Conservation (phyloP, 2,888 invertebrate genomes). For the Lydus trimaculatus region DNA sequence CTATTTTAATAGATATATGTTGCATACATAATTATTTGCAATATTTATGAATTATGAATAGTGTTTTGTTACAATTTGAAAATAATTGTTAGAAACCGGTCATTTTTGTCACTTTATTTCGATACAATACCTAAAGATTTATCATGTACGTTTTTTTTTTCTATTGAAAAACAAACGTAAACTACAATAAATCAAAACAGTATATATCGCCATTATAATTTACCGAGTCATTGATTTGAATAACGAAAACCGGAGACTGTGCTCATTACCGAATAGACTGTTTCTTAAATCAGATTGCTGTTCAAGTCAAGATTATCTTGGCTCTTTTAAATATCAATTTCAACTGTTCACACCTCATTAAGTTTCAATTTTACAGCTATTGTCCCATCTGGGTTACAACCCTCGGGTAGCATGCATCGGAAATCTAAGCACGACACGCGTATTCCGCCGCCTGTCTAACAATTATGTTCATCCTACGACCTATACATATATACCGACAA, state of each 20-base stretch:
- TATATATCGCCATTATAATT: constrained; percentile 55
- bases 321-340: constrained; percentile 64
- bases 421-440: constrained; percentile 55
- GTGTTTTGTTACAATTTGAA: not conserved
- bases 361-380: constrained; percentile 64
- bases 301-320: constrained; percentile 61
- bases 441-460: constrained; percentile 47
- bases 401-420: constrained; percentile 57
- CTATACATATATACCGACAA: constrained; percentile 23
- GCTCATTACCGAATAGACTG: constrained; percentile 59
- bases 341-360: constrained; percentile 63
- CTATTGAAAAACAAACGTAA: constrained; percentile 26
- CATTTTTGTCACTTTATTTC: not conserved
- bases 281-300: constrained; percentile 62
- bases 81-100: not conserved
- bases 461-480: constrained; percentile 40
- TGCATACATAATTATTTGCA: no score
- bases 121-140: not conserved
- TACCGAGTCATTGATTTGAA: constrained; percentile 60
- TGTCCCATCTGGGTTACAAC: constrained; percentile 62
- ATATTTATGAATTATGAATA: not conserved
- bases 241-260: constrained; percentile 53
- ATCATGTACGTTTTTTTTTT: not conserved
- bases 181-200: constrained; percentile 40
- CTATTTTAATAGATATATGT: no score